Evolutionary conservation across 2,113 vertebrate species (phyloP).

Genomic region (Oncorhynchus tshawytscha): DNA sequence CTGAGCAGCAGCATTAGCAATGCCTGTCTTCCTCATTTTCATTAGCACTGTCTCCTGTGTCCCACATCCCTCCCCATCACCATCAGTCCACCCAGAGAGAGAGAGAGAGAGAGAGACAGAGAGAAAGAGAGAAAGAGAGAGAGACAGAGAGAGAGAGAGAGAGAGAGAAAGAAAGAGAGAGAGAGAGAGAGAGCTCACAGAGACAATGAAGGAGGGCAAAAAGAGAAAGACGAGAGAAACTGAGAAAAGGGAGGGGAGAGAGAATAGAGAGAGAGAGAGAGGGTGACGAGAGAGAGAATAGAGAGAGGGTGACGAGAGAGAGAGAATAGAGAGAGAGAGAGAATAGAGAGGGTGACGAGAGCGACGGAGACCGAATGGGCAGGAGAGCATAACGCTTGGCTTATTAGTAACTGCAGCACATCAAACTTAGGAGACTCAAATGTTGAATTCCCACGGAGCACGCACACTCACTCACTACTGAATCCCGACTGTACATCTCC

Average conservation of each 20-base stretch:
- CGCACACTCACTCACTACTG: not conserved
- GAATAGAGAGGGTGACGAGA: not conserved
- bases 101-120: not conserved
- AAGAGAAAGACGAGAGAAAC: constrained; percentile 4
- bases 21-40: constrained; percentile 14
- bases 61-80: too few species aligned
- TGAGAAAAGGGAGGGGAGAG: constrained; percentile 1
- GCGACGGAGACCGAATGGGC: not conserved
- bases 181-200: not conserved
- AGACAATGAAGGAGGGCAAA: not conserved
- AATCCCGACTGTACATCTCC: not conserved
- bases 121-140: not conserved
- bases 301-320: constrained; percentile 6
- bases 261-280: not conserved
- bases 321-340: not conserved
- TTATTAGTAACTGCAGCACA: constrained; percentile 43
- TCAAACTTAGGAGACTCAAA: constrained; percentile 26
- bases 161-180: not conserved
- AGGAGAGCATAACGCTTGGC: constrained; percentile 16
- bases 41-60: constrained; percentile 16
- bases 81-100: constrained; percentile 7
- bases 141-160: not conserved
- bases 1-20: constrained; percentile 34
- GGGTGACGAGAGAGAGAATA: not conserved
- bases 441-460: constrained; percentile 31